These are phyloP conservation scores for Cotesia vestalis DNA, from an alignment of 1,140 invertebrate genomes.

Conservation along the genomic window DNA sequence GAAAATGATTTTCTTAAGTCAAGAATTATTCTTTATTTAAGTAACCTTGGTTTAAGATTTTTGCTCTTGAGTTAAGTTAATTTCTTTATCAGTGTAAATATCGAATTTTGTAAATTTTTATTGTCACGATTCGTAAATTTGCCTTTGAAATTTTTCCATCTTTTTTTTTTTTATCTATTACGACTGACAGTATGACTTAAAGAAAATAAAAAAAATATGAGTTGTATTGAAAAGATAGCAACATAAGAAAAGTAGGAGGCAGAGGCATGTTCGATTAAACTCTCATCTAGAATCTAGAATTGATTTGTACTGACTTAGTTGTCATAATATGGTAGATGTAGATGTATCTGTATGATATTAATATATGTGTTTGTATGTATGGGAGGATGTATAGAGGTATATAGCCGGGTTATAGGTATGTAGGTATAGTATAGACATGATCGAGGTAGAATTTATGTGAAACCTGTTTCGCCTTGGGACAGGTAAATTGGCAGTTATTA, in stretches of 20 bases:
- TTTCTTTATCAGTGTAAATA: no score
- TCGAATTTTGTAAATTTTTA: no score
- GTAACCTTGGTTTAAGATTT: no score
- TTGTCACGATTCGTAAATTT: no score
- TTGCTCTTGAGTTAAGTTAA: no score
- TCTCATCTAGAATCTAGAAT: slow-evolving; percentile 32
- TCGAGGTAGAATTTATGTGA: slow-evolving; percentile 52
- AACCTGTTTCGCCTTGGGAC: slow-evolving; percentile 55
- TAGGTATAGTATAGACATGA: slow-evolving; percentile 37
- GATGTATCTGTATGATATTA: slow-evolving; percentile 7
- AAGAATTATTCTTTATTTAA: no score
- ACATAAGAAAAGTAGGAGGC: background rate
- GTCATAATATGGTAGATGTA: slow-evolving; percentile 34
- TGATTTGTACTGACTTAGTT: slow-evolving; percentile 40
- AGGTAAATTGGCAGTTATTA: slow-evolving; percentile 60
- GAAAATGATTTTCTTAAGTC: no score
- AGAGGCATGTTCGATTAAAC: background rate
- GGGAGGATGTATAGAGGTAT: background rate
- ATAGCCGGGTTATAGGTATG: background rate
- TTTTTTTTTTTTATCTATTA: no score
- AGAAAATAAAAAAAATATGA: no score
- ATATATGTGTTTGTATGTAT: slow-evolving; percentile 20
- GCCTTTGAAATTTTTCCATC: no score
- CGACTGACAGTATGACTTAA: no score
- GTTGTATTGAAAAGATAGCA: background rate